Evolutionary conservation across 2,888 invertebrate genomes (phyloP).

Genomic region (Harpalus rufipes): DNA sequence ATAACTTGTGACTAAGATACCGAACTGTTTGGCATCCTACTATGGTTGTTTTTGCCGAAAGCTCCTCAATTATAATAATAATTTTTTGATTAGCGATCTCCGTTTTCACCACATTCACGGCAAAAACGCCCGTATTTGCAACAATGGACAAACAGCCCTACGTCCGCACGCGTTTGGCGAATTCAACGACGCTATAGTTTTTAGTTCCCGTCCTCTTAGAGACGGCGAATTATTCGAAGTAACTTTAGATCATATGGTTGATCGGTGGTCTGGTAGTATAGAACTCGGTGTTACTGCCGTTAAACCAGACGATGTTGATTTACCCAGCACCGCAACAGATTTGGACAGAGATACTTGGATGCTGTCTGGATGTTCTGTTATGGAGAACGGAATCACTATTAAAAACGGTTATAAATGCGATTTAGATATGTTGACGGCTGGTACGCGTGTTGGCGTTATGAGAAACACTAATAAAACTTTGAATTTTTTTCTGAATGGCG

Average conservation of each 20-base stretch:
- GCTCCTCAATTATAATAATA: too few species aligned
- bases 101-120: constrained; percentile 95
- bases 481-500: constrained; percentile 92
- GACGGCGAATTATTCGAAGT: constrained; percentile 96
- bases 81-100: constrained; percentile 81
- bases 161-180: constrained; percentile 93
- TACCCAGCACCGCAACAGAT: constrained; percentile 94
- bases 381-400: constrained; percentile 93
- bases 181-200: constrained; percentile 96
- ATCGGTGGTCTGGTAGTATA: constrained; percentile 95
- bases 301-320: constrained; percentile 92
- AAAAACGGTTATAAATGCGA: constrained; percentile 92
- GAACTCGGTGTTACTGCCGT: constrained; percentile 94
- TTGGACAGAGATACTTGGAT: constrained; percentile 95
- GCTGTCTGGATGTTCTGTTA: constrained; percentile 93
- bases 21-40: too few species aligned
- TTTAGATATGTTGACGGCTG: constrained; percentile 88
- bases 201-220: constrained; percentile 91
- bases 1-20: too few species aligned
- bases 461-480: constrained; percentile 90
- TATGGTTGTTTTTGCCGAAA: not conserved
- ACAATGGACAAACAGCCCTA: constrained; percentile 90
- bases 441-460: constrained; percentile 92
- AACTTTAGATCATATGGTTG: constrained; percentile 92
- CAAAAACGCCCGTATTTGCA: constrained; percentile 90